Evolutionary conservation across 2,113 vertebrate species (phyloP).

Genomic region (Proteles cristata): DNA sequence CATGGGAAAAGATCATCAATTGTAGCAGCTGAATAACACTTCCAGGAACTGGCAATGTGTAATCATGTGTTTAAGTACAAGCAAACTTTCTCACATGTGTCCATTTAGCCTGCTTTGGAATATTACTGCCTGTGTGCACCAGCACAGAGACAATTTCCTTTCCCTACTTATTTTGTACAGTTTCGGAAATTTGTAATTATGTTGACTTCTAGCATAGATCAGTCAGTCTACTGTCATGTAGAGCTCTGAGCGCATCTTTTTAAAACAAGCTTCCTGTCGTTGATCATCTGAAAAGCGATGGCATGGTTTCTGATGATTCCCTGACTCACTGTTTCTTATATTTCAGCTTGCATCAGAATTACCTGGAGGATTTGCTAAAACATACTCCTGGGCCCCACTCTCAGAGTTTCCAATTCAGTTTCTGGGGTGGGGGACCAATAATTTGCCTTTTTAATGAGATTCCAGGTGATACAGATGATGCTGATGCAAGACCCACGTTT

Average conservation of each 20-base stretch:
- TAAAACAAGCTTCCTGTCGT: neutral
- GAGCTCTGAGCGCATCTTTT: neutral
- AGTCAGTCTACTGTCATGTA: neutral
- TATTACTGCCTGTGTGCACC: neutral
- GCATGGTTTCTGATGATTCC: neutral
- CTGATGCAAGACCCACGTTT: neutral
- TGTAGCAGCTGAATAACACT: neutral
- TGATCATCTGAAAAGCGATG: neutral
- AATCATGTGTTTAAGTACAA: neutral
- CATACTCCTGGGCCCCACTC: neutral
- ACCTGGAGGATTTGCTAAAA: neutral
- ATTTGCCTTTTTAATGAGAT: neutral
- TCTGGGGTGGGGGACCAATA: neutral
- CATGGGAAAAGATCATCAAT: neutral
- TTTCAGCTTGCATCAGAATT: neutral
- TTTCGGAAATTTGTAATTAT: neutral
- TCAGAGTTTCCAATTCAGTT: neutral
- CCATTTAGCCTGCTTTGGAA: neutral
- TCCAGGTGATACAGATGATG: neutral
- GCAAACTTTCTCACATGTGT: neutral
- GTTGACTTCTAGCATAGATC: neutral
- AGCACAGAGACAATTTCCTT: neutral
- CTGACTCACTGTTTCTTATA: neutral
- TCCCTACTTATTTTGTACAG: neutral
- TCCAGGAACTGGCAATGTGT: neutral